These are phyloP conservation scores for Pituophis catenifer DNA, from an alignment of 2,113 vertebrate species.

Conservation along the genomic window DNA sequence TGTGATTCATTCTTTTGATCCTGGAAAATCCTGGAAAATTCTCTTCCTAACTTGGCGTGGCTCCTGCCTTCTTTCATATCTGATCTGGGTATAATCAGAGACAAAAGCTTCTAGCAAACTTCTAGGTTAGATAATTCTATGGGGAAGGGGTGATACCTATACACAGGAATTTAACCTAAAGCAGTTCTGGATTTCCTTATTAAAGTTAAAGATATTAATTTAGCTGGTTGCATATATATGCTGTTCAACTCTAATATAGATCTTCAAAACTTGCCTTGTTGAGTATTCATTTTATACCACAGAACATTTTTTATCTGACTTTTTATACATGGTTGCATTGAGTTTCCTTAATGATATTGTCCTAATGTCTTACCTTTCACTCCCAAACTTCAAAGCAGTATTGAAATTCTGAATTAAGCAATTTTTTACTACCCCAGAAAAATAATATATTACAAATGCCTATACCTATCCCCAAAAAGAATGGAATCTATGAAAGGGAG, in stretches of 20 bases:
- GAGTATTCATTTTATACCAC: not conserved
- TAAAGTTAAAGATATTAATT: not conserved
- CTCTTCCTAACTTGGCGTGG: not conserved
- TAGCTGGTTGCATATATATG: not conserved
- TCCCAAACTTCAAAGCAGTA: not conserved
- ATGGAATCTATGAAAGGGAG: not conserved
- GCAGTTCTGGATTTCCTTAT: not conserved
- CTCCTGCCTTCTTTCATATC: not conserved
- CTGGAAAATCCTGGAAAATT: not conserved
- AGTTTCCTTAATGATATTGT: not conserved
- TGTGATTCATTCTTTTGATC: not conserved
- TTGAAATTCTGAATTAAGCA: not conserved
- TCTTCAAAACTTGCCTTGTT: not conserved
- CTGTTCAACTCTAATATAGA: not conserved
- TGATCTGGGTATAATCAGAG: not conserved
- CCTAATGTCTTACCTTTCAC: not conserved
- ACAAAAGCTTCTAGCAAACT: not conserved
- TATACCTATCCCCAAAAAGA: not conserved
- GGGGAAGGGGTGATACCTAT: not conserved
- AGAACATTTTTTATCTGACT: not conserved
- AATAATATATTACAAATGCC: not conserved
- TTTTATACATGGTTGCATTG: not conserved
- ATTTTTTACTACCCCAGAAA: not conserved
- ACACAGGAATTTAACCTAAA: not conserved
- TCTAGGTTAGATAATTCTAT: not conserved